phyloP scores from a whole-genome alignment of 1,140 invertebrate genomes.

The Odontomachus brunneus region DNA sequence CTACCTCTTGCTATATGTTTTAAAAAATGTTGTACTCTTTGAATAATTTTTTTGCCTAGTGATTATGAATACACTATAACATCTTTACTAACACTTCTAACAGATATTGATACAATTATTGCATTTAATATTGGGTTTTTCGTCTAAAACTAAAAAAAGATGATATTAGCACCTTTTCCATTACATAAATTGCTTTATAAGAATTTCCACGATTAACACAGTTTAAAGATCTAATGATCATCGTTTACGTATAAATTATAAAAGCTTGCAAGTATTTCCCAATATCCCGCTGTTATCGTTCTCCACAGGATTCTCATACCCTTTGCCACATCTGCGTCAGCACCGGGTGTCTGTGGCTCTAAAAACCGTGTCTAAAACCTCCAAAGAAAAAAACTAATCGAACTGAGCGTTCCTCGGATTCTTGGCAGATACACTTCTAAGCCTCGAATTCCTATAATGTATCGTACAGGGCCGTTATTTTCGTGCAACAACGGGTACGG shows the following conservation, averaged over 20 bases:
- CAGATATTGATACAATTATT: too few relatives aligned
- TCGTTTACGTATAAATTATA: neutral
- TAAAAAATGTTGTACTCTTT: too few relatives aligned
- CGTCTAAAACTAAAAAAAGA: too few relatives aligned
- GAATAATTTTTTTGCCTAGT: too few relatives aligned
- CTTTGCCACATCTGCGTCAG: neutral
- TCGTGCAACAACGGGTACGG: neutral
- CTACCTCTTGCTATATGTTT: too few relatives aligned
- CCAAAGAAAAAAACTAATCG: slow-evolving; percentile 41
- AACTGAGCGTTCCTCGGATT: neutral
- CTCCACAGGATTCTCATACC: neutral
- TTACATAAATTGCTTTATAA: too few relatives aligned
- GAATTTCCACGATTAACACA: too few relatives aligned
- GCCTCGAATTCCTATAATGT: slow-evolving; percentile 41
- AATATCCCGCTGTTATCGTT: neutral
- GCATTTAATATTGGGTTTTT: too few relatives aligned
- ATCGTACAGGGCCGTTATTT: slow-evolving; percentile 14
- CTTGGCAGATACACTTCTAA: slow-evolving; percentile 15
- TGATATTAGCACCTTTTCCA: too few relatives aligned
- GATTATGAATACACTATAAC: too few relatives aligned
- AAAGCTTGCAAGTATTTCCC: neutral
- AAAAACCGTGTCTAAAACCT: slow-evolving; percentile 14
- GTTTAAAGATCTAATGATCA: neutral
- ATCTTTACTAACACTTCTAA: too few relatives aligned
- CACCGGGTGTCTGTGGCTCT: neutral